phyloP scores from a whole-genome alignment of 2,888 invertebrate genomes.

The Epirrita christyi region DNA sequence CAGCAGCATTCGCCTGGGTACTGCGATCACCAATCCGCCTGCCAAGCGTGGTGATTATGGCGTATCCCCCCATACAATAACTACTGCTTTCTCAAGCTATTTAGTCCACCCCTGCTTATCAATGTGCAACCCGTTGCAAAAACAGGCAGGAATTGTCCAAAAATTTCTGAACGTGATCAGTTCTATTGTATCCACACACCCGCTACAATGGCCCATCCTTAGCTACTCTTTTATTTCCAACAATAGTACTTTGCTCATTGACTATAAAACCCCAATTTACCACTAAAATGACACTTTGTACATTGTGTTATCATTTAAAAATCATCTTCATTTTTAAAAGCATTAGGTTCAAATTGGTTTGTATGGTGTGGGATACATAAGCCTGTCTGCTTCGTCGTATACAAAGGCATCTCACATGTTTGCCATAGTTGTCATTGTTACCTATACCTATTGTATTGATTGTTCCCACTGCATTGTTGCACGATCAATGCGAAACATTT shows the following conservation, averaged over 20 bases:
- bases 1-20: too few relatives aligned
- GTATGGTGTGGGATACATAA: conserved; percentile 30
- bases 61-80: too few relatives aligned
- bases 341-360: conserved; percentile 21
- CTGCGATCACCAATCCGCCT: too few relatives aligned
- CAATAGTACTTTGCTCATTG: conserved; percentile 78
- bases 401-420: conserved; percentile 75
- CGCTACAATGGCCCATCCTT: conserved; percentile 82
- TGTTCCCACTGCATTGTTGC: conserved; percentile 72
- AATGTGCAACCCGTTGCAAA: conserved; percentile 85
- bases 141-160: conserved; percentile 80
- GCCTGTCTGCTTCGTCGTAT: conserved; percentile 38
- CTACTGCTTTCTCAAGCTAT: neutral
- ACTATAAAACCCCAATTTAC: conserved; percentile 55
- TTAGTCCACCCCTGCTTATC: conserved; percentile 60
- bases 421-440: conserved; percentile 83
- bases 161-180: conserved; percentile 79
- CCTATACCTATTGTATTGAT: conserved; percentile 78
- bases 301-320: conserved; percentile 21
- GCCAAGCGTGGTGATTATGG: too few relatives aligned
- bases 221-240: conserved; percentile 78
- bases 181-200: conserved; percentile 77
- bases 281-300: conserved; percentile 26
- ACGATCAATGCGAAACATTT: conserved; percentile 83
- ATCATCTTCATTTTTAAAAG: conserved; percentile 20